phyloP scores from a whole-genome alignment of 2,888 invertebrate genomes.

The Junonia oenone region DNA sequence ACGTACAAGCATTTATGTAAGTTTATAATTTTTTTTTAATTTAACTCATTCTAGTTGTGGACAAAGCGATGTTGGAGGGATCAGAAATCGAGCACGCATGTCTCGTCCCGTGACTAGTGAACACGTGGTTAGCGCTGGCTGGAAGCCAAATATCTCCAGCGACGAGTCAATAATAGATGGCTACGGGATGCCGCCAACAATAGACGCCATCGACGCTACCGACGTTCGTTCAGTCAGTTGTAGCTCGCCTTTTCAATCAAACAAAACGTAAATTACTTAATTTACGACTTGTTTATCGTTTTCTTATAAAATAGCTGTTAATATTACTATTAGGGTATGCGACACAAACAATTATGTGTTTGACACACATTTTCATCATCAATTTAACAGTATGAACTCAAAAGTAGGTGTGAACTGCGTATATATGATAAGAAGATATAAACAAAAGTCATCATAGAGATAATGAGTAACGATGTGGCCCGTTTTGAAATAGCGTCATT shows the following conservation, averaged over 20 bases:
- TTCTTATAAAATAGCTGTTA: not conserved
- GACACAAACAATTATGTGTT: not conserved
- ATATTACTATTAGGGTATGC: not conserved
- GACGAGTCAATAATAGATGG: conserved; percentile 78
- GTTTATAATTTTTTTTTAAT: not conserved
- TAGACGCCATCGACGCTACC: conserved; percentile 54
- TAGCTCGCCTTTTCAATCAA: not conserved
- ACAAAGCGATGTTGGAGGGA: conserved; percentile 34
- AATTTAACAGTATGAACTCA: conserved; percentile 16
- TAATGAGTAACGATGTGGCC: conserved; percentile 15
- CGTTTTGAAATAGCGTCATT: conserved; percentile 18
- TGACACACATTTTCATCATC: conserved; percentile 21
- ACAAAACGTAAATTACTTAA: not conserved
- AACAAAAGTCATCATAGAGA: conserved; percentile 22
- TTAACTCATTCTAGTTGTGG: not conserved
- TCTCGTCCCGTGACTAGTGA: conserved; percentile 66
- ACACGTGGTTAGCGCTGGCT: conserved; percentile 75
- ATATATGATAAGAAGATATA: conserved; percentile 24
- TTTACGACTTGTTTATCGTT: not conserved
- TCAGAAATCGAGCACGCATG: conserved; percentile 48
- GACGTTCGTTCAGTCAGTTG: not conserved
- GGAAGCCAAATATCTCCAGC: conserved; percentile 75
- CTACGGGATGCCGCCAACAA: conserved; percentile 78
- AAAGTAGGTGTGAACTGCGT: conserved; percentile 25
- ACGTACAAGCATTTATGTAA: not conserved